Percentiles rank a stretch among this genome's conserved stretches.
Conservation (phyloP, 1,140 invertebrate genomes). For the Scaptomyza montana region DNA sequence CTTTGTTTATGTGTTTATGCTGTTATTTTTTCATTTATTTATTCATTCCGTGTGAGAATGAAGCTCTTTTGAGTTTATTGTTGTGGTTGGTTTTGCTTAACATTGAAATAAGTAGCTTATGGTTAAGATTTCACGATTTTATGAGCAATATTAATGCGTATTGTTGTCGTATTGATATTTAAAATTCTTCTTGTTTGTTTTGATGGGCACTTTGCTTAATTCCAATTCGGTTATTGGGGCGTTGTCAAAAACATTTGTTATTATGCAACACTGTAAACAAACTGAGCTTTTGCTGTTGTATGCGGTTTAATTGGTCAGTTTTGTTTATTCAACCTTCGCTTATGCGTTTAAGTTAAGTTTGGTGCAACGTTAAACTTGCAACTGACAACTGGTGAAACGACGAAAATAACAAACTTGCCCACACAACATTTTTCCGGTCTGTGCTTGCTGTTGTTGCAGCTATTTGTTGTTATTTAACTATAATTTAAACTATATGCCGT, state of each 20-base stretch:
- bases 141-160: slow-evolving; percentile 31
- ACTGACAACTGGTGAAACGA: slow-evolving; percentile 20
- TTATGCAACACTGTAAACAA: slow-evolving; percentile 11
- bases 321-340: slow-evolving; percentile 26
- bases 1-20: slow-evolving; percentile 45
- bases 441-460: slow-evolving; percentile 30
- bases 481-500: slow-evolving; percentile 37
- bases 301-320: slow-evolving; percentile 9
- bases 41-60: slow-evolving; percentile 25
- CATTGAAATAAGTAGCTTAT: slow-evolving; percentile 69
- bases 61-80: slow-evolving; percentile 22
- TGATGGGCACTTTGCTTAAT: slow-evolving; percentile 32
- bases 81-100: slow-evolving; percentile 39
- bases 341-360: slow-evolving; percentile 20
- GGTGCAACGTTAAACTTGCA: slow-evolving; percentile 43
- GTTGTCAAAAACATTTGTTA: neutral
- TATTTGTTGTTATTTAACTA: slow-evolving; percentile 43
- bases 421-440: slow-evolving; percentile 52
- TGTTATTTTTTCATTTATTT: slow-evolving; percentile 32
- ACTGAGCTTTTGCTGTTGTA: neutral
- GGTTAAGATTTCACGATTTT: slow-evolving; percentile 52
- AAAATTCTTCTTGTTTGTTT: slow-evolving; percentile 40
- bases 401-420: slow-evolving; percentile 39
- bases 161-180: slow-evolving; percentile 34
- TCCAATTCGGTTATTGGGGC: slow-evolving; percentile 8